Percentiles rank a stretch among this genome's conserved stretches.
phyloP scores from a whole-genome alignment of 2,888 invertebrate species.

The Ormyrus thymus region DNA sequence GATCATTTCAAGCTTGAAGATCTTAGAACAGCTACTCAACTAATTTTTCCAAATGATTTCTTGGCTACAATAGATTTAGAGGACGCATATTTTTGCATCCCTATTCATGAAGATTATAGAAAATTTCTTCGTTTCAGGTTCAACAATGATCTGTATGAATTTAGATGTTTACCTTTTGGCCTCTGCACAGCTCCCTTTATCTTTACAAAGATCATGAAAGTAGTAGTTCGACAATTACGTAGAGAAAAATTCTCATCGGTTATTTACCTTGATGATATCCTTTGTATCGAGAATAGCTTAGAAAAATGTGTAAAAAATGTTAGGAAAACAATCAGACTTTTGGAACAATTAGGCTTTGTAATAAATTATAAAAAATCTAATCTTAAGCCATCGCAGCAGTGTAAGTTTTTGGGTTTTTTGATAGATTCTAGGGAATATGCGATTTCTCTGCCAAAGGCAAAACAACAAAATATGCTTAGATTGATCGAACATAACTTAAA shows the following conservation, averaged over 20 bases:
- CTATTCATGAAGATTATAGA: constrained; percentile 30
- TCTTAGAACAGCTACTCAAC: constrained; percentile 37
- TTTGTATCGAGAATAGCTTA: constrained; percentile 40
- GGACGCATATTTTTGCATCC: constrained; percentile 54
- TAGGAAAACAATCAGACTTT: neutral
- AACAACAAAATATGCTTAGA: constrained; percentile 24
- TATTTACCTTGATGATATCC: constrained; percentile 57
- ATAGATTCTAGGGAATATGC: constrained; percentile 24
- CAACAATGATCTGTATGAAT: constrained; percentile 47
- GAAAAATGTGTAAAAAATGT: constrained; percentile 47
- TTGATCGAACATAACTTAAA: constrained; percentile 23
- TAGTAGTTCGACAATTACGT: constrained; percentile 46
- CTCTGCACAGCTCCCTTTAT: constrained; percentile 55
- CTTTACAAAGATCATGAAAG: constrained; percentile 57
- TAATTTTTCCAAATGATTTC: constrained; percentile 40
- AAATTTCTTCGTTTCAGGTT: constrained; percentile 57
- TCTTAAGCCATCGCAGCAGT: constrained; percentile 1
- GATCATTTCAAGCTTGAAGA: constrained; percentile 48
- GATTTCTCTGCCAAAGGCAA: constrained; percentile 36
- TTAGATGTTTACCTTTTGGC: constrained; percentile 54
- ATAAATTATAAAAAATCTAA: constrained; percentile 36
- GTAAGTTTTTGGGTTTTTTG: constrained; percentile 39
- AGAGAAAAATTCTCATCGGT: constrained; percentile 32
- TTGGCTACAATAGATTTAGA: constrained; percentile 52
- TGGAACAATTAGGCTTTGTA: constrained; percentile 34